These are phyloP conservation scores for Calvadosia cruxmelitensis DNA, from an alignment of 30 jellyfish, hydroid and myxozoan species.

Conservation along the genomic window DNA sequence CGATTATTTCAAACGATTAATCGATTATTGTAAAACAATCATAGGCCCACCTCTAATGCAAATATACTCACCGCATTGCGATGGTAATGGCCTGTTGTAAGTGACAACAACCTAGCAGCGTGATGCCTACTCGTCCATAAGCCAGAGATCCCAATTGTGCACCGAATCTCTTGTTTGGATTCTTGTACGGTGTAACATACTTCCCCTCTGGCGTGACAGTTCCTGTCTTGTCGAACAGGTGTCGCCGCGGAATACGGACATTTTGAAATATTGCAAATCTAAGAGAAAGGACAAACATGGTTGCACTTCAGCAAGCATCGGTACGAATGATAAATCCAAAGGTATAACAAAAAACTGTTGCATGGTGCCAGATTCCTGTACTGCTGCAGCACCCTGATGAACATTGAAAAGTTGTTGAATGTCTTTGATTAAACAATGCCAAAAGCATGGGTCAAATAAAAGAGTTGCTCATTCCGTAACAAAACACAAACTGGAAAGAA, in stretches of 20 bases:
- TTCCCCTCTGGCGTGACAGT: conserved; percentile 70
- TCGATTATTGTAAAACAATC: no score
- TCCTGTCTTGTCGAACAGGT: conserved; percentile 55
- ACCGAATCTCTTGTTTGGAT: conserved; percentile 68
- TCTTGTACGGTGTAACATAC: conserved; percentile 49
- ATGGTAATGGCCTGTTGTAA: conserved; percentile 74
- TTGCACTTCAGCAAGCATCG: not conserved
- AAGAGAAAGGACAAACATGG: not conserved
- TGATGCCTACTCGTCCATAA: conserved; percentile 85
- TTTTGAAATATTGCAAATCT: conserved; percentile 69
- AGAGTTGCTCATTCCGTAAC: no score
- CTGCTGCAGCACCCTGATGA: no score
- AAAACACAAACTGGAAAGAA: no score
- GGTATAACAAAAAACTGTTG: no score
- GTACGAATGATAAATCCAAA: no score
- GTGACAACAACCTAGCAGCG: conserved; percentile 74
- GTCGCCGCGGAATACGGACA: conserved; percentile 88
- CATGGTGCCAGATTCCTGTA: no score
- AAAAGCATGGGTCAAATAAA: no score
- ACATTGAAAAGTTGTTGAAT: no score
- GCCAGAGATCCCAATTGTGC: conserved; percentile 67
- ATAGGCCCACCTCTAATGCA: no score
- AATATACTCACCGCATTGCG: conserved; percentile 68
- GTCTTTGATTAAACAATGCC: no score
- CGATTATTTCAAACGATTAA: no score